A percentile compares a stretch with the other conserved stretches of the same genome.
These are phyloP conservation scores for Julus scandinavius DNA, from an alignment of 2,888 invertebrate species.

Conservation along the genomic window DNA sequence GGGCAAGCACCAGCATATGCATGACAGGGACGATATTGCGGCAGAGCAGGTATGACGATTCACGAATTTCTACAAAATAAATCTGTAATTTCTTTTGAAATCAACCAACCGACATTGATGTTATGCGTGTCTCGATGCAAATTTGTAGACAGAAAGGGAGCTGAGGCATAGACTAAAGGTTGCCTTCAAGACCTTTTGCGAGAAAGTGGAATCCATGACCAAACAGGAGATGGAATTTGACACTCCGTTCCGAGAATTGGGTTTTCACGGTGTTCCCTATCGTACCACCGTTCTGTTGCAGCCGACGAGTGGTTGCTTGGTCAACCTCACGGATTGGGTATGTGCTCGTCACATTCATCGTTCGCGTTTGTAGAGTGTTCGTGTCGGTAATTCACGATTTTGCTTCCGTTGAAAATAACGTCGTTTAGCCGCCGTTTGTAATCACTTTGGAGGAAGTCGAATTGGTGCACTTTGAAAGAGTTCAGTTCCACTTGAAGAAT, in stretches of 20 bases:
- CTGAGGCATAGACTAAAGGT: conserved; percentile 95
- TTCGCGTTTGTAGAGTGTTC: no score
- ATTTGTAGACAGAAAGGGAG: conserved; percentile 84
- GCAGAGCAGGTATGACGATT: conserved; percentile 95
- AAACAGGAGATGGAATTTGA: conserved; percentile 99
- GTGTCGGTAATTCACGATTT: no score
- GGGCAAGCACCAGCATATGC: conserved; percentile 99
- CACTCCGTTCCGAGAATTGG: conserved; percentile 96
- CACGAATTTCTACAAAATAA: no score
- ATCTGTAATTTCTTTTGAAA: no score
- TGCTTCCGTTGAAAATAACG: no score
- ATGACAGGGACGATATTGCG: conserved; percentile 97
- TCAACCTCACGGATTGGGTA: conserved; percentile 96
- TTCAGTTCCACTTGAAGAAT: conserved; percentile 97
- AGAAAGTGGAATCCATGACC: conserved; percentile 94
- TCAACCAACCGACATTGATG: neutral
- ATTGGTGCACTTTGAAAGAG: conserved; percentile 97
- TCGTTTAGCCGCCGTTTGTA: conserved; percentile 89
- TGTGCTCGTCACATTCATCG: conserved; percentile 59
- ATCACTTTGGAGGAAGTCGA: conserved; percentile 98
- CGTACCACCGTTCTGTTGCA: conserved; percentile 95
- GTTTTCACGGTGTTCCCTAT: conserved; percentile 97
- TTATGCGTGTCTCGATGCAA: no score
- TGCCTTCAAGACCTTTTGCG: conserved; percentile 98
- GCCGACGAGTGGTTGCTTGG: conserved; percentile 97